Percentiles rank a stretch among this genome's conserved stretches.
phyloP scores from a whole-genome alignment of 2,113 vertebrate species.

The Siniperca chuatsi region DNA sequence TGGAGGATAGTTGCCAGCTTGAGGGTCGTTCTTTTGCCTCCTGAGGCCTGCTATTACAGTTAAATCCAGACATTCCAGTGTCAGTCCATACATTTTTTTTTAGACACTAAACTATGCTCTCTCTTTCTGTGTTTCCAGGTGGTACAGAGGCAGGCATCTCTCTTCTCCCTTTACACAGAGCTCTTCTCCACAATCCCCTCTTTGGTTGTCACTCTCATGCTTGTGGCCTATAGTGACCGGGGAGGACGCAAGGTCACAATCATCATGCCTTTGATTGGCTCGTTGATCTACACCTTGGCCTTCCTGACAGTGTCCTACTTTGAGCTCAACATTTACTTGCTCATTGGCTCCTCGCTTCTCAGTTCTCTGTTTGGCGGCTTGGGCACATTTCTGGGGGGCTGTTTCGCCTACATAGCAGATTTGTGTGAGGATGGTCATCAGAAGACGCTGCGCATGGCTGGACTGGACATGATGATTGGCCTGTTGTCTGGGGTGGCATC shows the following conservation, averaged over 20 bases:
- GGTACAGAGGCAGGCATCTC: conserved; percentile 90
- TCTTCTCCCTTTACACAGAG: conserved; percentile 89
- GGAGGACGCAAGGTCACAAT: conserved; percentile 91
- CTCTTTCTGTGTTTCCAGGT: conserved; percentile 82
- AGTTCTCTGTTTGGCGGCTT: conserved; percentile 89
- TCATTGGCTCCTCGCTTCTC: conserved; percentile 85
- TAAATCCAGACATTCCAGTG: not conserved
- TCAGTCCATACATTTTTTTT: not conserved
- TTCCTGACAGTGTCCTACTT: conserved; percentile 87
- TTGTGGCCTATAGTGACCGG: conserved; percentile 91
- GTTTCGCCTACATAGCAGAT: conserved; percentile 93
- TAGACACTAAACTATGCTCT: not conserved
- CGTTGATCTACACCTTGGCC: conserved; percentile 80
- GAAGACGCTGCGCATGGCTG: conserved; percentile 92
- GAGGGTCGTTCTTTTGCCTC: not conserved
- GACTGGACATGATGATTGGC: conserved; percentile 92
- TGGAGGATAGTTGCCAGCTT: not conserved
- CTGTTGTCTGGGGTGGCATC: conserved; percentile 88
- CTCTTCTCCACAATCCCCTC: conserved; percentile 88
- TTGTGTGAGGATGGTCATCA: conserved; percentile 85
- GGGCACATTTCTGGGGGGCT: conserved; percentile 91
- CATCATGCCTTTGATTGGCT: conserved; percentile 87
- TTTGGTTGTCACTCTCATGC: conserved; percentile 89
- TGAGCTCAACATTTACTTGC: conserved; percentile 86
- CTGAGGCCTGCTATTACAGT: not conserved